Percentiles rank a stretch among this genome's conserved stretches.
phyloP scores from a whole-genome alignment of 2,797 vertebrate species.

The Sternarchorhynchus goeldii region DNA sequence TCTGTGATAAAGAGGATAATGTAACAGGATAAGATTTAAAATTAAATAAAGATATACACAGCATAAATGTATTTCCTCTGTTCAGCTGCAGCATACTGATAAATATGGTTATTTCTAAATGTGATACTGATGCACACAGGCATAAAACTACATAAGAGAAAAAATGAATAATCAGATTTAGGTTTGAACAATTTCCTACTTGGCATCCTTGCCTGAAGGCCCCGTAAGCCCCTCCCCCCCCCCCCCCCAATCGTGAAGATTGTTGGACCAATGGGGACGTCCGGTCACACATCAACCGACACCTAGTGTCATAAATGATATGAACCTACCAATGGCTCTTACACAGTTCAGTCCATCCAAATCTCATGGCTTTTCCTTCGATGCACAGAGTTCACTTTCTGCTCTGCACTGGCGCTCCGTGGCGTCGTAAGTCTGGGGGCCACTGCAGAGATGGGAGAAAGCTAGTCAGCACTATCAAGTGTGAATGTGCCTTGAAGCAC shows the following conservation, averaged over 20 bases:
- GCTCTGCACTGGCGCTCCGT: not conserved
- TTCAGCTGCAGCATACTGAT: not conserved
- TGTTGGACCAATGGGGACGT: too few species aligned
- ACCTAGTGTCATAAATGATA: too few species aligned
- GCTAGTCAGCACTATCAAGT: not conserved
- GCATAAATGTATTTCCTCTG: slow-evolving; percentile 14
- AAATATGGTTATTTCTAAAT: not conserved
- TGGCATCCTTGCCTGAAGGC: too few species aligned
- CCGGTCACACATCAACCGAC: too few species aligned
- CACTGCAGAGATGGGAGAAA: not conserved
- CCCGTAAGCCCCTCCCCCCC: too few species aligned
- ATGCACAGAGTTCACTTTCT: too few species aligned
- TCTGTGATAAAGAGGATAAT: not conserved
- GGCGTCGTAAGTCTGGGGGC: not conserved
- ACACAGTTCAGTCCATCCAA: too few species aligned
- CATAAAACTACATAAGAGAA: not conserved
- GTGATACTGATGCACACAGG: not conserved
- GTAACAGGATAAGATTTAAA: not conserved
- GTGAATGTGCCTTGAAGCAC: slow-evolving; percentile 11
- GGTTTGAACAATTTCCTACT: too few species aligned
- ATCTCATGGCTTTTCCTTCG: too few species aligned
- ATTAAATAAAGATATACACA: slow-evolving; percentile 9
- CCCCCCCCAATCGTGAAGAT: too few species aligned
- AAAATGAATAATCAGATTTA: not conserved
- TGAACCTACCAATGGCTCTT: too few species aligned